phyloP scores from a whole-genome alignment of 2,797 vertebrate species.

The Hypotaenidia okinawae region DNA sequence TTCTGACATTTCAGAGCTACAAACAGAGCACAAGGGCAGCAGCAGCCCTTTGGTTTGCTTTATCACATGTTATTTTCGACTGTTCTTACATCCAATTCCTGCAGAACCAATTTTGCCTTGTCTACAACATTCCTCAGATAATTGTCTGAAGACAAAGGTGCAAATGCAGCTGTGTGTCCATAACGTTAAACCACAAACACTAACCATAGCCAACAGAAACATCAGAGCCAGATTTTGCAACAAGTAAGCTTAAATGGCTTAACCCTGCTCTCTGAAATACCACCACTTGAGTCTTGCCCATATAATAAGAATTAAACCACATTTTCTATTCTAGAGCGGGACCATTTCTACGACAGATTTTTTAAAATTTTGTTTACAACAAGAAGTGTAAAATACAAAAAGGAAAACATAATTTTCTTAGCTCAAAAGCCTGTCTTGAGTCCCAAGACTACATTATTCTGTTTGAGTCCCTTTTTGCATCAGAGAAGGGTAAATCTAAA shows the following conservation, averaged over 20 bases:
- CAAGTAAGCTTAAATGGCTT: not conserved
- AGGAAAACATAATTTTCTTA: not conserved
- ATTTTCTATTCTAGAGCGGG: not conserved
- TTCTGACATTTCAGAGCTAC: not conserved
- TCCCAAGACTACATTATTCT: not conserved
- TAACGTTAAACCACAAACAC: not conserved
- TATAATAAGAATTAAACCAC: not conserved
- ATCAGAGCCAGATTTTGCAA: not conserved
- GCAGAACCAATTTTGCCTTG: not conserved
- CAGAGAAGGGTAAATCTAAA: not conserved
- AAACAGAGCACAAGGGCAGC: not conserved
- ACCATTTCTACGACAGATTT: not conserved
- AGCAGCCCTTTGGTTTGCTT: not conserved
- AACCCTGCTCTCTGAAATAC: not conserved
- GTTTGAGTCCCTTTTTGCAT: not conserved
- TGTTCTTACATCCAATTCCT: not conserved
- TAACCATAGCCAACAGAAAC: not conserved
- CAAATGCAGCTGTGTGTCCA: not conserved
- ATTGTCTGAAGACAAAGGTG: not conserved
- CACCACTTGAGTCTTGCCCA: not conserved
- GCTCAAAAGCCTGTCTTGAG: not conserved
- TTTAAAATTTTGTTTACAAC: not conserved
- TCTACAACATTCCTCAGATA: not conserved
- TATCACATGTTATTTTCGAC: fast-evolving
- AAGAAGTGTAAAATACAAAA: not conserved